Evolutionary conservation across 2,888 invertebrate genomes (phyloP).

Genomic region (Tricholauxania praeusta): DNA sequence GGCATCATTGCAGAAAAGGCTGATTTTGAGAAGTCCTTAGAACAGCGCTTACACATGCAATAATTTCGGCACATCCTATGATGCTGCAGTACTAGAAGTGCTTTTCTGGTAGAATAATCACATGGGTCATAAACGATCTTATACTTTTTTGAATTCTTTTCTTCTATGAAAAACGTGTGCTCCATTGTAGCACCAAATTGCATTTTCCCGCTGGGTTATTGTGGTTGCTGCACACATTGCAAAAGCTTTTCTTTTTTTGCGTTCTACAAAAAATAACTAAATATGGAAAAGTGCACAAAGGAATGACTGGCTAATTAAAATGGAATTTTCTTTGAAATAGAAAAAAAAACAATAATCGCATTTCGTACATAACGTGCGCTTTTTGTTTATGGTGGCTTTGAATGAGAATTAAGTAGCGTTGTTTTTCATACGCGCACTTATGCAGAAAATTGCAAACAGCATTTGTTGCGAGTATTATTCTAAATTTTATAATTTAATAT

Average conservation of each 20-base stretch:
- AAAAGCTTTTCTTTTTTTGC: neutral
- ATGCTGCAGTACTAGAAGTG: conserved; percentile 8
- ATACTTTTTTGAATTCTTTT: too few species aligned
- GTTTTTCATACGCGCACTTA: neutral
- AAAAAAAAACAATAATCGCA: neutral
- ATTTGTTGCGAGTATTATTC: too few species aligned
- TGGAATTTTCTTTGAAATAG: conserved; percentile 38
- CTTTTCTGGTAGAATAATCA: too few species aligned
- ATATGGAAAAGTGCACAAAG: conserved; percentile 14
- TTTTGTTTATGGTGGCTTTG: neutral
- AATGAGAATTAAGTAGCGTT: conserved; percentile 17
- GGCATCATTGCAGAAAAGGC: too few species aligned
- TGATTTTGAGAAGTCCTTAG: too few species aligned
- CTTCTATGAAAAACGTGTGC: too few species aligned
- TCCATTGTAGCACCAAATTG: too few species aligned
- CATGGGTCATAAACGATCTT: too few species aligned
- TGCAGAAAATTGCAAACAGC: neutral
- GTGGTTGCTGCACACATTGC: neutral
- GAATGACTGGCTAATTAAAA: conserved; percentile 40
- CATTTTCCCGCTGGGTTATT: too few species aligned
- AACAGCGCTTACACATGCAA: neutral
- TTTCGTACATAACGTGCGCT: neutral
- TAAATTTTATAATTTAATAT: too few species aligned
- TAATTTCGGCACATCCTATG: neutral
- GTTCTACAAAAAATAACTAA: conserved; percentile 27